Conservation (phyloP, 2,888 invertebrate species). For the Amblyjoppa fuscipennis region DNA sequence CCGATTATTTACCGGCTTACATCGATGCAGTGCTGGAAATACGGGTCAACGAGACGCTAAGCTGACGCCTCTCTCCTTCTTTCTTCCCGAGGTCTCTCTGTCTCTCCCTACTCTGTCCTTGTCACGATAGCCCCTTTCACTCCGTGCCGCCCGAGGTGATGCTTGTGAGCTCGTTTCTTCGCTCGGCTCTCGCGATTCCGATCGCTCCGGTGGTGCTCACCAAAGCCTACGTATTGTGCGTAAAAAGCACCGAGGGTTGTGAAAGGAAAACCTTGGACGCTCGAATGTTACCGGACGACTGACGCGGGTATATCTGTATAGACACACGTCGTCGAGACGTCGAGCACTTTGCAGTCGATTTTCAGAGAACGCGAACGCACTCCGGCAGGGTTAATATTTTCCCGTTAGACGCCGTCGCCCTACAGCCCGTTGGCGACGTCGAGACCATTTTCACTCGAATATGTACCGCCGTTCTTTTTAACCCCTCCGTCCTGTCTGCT, state of each 20-base stretch:
- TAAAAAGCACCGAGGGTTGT: conserved; percentile 48
- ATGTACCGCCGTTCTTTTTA: too few relatives aligned
- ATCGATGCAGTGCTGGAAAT: conserved; percentile 41
- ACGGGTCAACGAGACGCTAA: conserved; percentile 58
- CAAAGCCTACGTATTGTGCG: conserved; percentile 22
- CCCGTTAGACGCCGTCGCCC: conserved; percentile 5
- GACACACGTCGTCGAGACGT: conserved; percentile 3
- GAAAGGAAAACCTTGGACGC: conserved; percentile 59
- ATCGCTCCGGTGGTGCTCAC: conserved; percentile 24
- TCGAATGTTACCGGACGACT: conserved; percentile 43
- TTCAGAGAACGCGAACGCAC: conserved; percentile 31
- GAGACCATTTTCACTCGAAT: not conserved
- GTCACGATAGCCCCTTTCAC: conserved; percentile 65
- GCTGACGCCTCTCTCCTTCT: conserved; percentile 46
- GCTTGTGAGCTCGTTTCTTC: conserved; percentile 57
- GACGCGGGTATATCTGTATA: conserved; percentile 13
- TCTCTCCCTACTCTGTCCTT: conserved; percentile 43
- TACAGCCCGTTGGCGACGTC: not conserved
- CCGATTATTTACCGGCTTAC: conserved; percentile 22
- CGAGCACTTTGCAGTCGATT: conserved; percentile 14
- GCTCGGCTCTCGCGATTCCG: conserved; percentile 30
- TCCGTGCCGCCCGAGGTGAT: conserved; percentile 50
- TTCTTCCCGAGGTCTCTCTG: conserved; percentile 32
- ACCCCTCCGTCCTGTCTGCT: too few relatives aligned
- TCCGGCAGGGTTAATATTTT: conserved; percentile 33